These are phyloP conservation scores for Montifringilla adamsi DNA, from an alignment of 2,113 vertebrate genomes.

Conservation along the genomic window DNA sequence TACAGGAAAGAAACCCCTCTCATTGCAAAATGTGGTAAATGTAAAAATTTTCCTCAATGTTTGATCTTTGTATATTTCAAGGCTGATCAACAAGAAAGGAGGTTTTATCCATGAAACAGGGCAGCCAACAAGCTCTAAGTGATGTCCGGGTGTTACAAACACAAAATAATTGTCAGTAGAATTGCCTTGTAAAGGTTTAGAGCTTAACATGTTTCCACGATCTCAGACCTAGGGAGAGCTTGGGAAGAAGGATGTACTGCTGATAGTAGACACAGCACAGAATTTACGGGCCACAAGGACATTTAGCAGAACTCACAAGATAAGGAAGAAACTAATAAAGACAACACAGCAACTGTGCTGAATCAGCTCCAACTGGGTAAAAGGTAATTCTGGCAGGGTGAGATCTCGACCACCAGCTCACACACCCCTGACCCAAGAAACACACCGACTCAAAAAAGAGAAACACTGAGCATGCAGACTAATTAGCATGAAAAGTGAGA, in stretches of 20 bases:
- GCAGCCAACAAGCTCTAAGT: background rate
- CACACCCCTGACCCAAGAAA: rapidly evolving
- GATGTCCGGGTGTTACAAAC: background rate
- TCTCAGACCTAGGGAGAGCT: background rate
- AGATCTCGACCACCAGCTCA: background rate
- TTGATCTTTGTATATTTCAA: background rate
- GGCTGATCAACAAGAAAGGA: background rate
- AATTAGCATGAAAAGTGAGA: background rate
- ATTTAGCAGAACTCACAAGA: background rate
- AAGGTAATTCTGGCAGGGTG: background rate
- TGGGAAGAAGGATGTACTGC: background rate
- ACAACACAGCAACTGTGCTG: background rate
- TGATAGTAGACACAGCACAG: background rate
- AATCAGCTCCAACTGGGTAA: background rate
- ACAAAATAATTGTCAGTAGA: background rate
- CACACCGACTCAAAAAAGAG: background rate
- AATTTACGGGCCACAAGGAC: background rate
- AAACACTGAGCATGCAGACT: background rate
- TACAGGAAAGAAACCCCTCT: background rate
- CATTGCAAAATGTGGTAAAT: background rate
- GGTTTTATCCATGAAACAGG: background rate
- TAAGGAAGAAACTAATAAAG: background rate
- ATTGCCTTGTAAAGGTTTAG: background rate
- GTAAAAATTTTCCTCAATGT: background rate
- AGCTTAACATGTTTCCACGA: background rate